phyloP scores from a whole-genome alignment of 2,113 vertebrate genomes.

The Euleptes europaea region DNA sequence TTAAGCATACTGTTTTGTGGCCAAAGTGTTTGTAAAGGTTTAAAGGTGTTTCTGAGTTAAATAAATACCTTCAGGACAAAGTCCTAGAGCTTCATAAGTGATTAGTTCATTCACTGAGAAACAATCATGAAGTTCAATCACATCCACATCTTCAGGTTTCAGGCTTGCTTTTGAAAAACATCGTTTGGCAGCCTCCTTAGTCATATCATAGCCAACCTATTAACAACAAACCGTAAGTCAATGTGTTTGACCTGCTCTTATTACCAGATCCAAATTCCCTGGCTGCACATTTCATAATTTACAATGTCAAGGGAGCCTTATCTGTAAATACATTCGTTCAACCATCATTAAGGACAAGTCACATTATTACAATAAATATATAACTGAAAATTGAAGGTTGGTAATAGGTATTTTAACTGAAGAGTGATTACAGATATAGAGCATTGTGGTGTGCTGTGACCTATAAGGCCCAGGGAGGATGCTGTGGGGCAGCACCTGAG shows the following conservation, averaged over 20 bases:
- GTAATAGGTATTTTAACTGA: background rate
- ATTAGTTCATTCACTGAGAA: slow-evolving; percentile 94
- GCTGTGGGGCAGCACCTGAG: background rate
- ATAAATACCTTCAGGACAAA: slow-evolving; percentile 88
- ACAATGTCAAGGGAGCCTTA: no score
- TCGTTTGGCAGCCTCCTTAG: slow-evolving; percentile 80
- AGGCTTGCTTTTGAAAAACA: slow-evolving; percentile 84
- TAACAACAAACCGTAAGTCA: slow-evolving; percentile 17
- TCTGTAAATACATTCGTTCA: background rate
- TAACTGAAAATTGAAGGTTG: background rate
- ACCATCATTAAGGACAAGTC: background rate
- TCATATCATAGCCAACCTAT: slow-evolving; percentile 94
- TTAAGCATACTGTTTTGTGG: background rate
- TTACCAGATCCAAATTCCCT: background rate
- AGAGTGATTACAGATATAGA: background rate
- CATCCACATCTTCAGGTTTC: slow-evolving; percentile 83
- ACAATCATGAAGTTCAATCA: slow-evolving; percentile 97
- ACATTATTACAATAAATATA: background rate
- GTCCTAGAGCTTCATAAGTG: slow-evolving; percentile 93
- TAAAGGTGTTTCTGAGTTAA: background rate
- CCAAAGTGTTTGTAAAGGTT: slow-evolving; percentile 2
- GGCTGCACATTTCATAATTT: background rate
- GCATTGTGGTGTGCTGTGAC: no score
- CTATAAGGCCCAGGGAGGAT: background rate
- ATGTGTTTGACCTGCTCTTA: background rate